A percentile compares a stretch with the other conserved stretches of the same genome.
Evolutionary conservation across 2,797 vertebrate species (phyloP).

Genomic region (Sphaeramia orbicularis): DNA sequence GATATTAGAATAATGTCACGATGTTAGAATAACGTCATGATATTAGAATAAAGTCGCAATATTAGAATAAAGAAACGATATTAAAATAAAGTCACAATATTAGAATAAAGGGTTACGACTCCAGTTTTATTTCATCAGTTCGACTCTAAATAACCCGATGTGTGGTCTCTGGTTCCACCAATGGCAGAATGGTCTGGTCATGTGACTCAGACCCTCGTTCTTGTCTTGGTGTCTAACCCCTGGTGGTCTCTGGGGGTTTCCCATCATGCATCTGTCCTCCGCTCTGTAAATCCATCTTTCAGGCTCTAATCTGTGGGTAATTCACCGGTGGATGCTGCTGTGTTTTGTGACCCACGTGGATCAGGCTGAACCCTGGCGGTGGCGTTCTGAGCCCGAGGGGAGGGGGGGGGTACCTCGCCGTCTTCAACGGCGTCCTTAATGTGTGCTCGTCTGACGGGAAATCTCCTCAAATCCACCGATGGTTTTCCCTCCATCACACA

Average conservation of each 20-base stretch:
- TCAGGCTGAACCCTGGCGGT: slow-evolving; percentile 30
- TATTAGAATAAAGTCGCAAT: too few species aligned
- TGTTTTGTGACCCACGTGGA: slow-evolving; percentile 34
- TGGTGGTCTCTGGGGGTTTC: slow-evolving; percentile 16
- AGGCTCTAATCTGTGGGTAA: slow-evolving; percentile 23
- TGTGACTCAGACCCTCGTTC: too few species aligned
- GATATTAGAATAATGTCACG: too few species aligned
- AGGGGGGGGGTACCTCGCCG: slow-evolving; percentile 16
- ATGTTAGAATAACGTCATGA: too few species aligned
- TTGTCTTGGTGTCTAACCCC: too few species aligned
- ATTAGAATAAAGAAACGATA: too few species aligned
- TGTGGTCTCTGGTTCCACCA: too few species aligned
- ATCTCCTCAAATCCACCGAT: slow-evolving; percentile 43
- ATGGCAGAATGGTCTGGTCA: too few species aligned
- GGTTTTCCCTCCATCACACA: slow-evolving; percentile 16
- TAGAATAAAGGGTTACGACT: too few species aligned
- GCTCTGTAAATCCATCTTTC: slow-evolving; percentile 36
- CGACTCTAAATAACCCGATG: too few species aligned
- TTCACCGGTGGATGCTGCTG: slow-evolving; percentile 17
- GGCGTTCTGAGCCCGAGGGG: background rate
- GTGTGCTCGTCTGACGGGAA: background rate
- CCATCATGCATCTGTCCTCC: slow-evolving; percentile 18
- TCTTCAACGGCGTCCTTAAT: background rate
- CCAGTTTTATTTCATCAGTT: too few species aligned
- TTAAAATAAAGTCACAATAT: too few species aligned